These are phyloP conservation scores for Penaeus chinensis DNA, from an alignment of 1,140 invertebrate genomes.

Conservation along the genomic window DNA sequence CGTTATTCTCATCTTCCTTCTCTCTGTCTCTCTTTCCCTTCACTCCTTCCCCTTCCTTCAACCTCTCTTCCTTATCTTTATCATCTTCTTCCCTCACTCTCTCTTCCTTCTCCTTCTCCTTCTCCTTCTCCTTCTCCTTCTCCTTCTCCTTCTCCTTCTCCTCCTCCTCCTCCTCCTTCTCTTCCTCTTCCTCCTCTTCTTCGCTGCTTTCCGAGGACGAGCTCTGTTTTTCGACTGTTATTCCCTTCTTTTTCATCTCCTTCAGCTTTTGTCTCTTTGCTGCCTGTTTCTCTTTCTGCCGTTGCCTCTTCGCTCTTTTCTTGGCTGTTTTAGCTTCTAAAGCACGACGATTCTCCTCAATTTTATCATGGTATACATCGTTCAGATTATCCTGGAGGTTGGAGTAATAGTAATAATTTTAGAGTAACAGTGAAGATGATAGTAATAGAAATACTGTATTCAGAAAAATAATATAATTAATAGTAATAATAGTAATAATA, in stretches of 20 bases:
- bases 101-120: not conserved
- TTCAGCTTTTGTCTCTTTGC: conserved; percentile 69
- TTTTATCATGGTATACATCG: conserved; percentile 82
- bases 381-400: conserved; percentile 80
- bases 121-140: not conserved
- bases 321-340: conserved; percentile 87
- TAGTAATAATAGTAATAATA: too few species aligned
- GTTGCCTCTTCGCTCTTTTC: conserved; percentile 84
- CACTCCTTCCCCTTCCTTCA: too few species aligned
- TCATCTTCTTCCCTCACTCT: not conserved
- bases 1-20: not conserved
- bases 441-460: too few species aligned
- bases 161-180: not conserved
- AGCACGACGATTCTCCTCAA: conserved; percentile 81
- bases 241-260: not conserved
- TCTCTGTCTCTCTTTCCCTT: not conserved
- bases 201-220: conserved; percentile 24
- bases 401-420: conserved; percentile 8
- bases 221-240: conserved; percentile 62
- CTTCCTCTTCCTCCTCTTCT: conserved; percentile 13
- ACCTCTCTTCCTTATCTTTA: too few species aligned
- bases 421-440: too few species aligned
- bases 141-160: not conserved
- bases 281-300: conserved; percentile 78
- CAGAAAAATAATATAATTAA: too few species aligned